Conservation (phyloP, 2,797 vertebrate genomes). For the Betta splendens region DNA sequence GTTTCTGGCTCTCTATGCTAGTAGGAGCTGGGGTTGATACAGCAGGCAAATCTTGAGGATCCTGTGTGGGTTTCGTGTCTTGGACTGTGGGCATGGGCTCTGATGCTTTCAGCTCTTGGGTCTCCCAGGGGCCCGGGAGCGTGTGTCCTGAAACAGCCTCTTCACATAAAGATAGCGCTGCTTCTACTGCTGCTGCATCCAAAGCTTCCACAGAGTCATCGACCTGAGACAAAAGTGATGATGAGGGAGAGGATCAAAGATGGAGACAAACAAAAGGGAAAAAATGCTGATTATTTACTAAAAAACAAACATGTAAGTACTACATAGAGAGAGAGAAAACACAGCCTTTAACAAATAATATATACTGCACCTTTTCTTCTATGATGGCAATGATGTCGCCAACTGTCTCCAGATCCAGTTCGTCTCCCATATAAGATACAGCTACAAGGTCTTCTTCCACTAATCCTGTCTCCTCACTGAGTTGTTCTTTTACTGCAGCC, state of each 20-base stretch:
- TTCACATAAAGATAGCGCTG: constrained; percentile 94
- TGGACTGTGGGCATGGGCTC: constrained; percentile 54
- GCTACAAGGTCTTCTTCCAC: constrained; percentile 82
- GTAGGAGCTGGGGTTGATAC: constrained; percentile 19
- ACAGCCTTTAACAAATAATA: too few relatives aligned
- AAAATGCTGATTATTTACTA: too few relatives aligned
- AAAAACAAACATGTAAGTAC: too few relatives aligned
- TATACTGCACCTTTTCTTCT: constrained; percentile 96
- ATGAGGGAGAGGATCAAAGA: neutral
- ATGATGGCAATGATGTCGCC: constrained; percentile 98
- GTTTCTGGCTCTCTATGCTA: constrained; percentile 40
- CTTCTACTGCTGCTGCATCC: constrained; percentile 96
- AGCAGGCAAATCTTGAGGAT: constrained; percentile 19
- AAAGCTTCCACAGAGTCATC: constrained; percentile 94
- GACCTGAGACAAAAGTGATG: constrained; percentile 76
- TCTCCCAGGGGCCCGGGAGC: constrained; percentile 93
- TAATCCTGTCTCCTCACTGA: constrained; percentile 72
- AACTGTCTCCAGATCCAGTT: constrained; percentile 94
- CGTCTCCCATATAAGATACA: constrained; percentile 88
- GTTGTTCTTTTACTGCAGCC: constrained; percentile 68
- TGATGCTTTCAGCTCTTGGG: constrained; percentile 77
- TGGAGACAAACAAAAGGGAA: neutral
- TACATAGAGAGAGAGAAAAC: too few relatives aligned
- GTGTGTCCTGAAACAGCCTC: constrained; percentile 90
- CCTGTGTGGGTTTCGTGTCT: constrained; percentile 44